Base-by-base conservation (phyloP, 2,888 invertebrate species). In the Lasioglossum lativentre region DNA sequence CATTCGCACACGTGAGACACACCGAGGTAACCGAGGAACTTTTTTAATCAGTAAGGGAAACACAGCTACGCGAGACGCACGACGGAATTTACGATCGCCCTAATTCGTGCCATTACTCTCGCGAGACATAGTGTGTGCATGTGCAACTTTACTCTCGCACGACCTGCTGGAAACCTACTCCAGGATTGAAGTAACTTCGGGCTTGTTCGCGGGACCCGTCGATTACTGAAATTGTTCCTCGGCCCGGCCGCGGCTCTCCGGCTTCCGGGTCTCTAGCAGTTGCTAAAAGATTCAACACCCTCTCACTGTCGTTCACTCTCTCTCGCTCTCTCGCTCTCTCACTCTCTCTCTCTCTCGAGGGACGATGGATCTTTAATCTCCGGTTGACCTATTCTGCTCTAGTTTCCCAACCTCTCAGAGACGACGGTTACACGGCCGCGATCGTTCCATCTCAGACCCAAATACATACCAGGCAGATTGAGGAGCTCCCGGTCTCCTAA, bases 1-100 rank as follows among this genome's bases (percentile, higher is more conserved):
- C 66, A 30, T 30, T 68, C 12, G 38, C 68, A 68, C 66, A 68
- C 66, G 66, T 19, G 30, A 66, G 66, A 68, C 68, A 63, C 27
- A 75, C 40, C 72, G 68, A 68, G 59, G 27, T 14, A n/a, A 14
- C 27, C 14, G 27, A 2, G 59, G 6, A 87, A 87, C 76, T 87
- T 87, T 87, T 83, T 87, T 87, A 81, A 87, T 87, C 87, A 83
- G 70, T 4, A 66, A 47, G 30, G 56, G 68, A 66, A 75, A 78
- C 77, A 19, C 59, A 47, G n/a, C 34, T 2, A 3, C 45, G 52
- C 52, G 52, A 19, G 23, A 52, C 52, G 8, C 45, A 19, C 66
- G 47, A 2, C 5, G 8, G 45, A 52, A 82, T 87, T 88, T 82
- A 85, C 78, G 85, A 75, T 78, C 83, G 68, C 40, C 72, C 83